These are phyloP conservation scores for Amblyornis subalaris DNA, from an alignment of 2,113 vertebrate species.

Conservation along the genomic window DNA sequence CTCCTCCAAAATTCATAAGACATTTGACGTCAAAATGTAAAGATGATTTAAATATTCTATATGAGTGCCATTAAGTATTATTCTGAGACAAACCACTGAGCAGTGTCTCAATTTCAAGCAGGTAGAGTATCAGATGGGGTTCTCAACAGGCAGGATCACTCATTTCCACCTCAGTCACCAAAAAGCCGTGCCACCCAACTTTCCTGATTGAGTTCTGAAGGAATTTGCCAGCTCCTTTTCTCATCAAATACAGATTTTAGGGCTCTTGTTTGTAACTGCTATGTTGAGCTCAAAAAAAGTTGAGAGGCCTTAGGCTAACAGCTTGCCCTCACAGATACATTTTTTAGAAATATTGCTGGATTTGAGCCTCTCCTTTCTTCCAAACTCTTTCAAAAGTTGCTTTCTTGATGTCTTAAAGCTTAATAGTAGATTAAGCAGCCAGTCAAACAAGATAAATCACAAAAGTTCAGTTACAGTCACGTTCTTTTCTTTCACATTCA, in stretches of 20 bases:
- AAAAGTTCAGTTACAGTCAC: not conserved
- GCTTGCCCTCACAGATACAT: rapidly evolving
- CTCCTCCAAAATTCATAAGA: not conserved
- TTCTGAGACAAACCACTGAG: not conserved
- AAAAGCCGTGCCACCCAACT: not conserved
- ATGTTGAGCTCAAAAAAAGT: not conserved
- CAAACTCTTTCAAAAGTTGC: not conserved
- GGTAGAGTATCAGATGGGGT: too few species aligned
- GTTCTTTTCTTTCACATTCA: not conserved
- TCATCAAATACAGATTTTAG: not conserved
- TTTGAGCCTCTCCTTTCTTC: not conserved
- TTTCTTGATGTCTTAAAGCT: not conserved
- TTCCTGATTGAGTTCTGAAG: not conserved
- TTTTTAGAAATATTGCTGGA: not conserved
- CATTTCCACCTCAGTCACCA: not conserved
- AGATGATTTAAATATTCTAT: not conserved
- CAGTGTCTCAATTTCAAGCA: not conserved
- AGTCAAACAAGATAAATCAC: not conserved
- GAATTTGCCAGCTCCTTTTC: not conserved
- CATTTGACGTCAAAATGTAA: not conserved
- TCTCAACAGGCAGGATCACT: not conserved
- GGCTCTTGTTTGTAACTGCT: not conserved
- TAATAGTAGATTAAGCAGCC: not conserved
- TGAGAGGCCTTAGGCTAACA: not conserved
- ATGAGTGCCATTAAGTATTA: not conserved